phyloP scores from a whole-genome alignment of 2,113 vertebrate species.

The Aphyosemion australe region DNA sequence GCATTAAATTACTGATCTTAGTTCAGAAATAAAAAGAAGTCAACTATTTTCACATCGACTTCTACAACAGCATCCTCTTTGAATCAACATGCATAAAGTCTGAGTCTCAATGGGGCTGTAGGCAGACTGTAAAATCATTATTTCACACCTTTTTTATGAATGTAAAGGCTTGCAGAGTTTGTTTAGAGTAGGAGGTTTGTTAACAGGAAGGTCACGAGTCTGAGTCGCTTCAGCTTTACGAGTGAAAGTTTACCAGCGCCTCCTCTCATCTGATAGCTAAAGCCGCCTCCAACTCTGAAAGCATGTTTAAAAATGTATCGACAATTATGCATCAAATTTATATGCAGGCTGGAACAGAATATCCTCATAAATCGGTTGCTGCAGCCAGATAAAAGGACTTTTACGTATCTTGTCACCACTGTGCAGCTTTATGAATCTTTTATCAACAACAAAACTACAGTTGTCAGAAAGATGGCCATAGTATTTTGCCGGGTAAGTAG shows the following conservation, averaged over 20 bases:
- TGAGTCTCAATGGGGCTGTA: neutral
- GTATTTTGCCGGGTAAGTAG: neutral
- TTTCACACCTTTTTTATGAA: neutral
- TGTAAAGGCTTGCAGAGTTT: neutral
- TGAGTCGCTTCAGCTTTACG: neutral
- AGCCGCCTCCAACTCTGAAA: too few relatives aligned
- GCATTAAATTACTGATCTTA: neutral
- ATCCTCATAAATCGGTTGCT: neutral
- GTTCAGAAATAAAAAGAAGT: slow-evolving; percentile 1
- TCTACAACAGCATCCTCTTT: neutral
- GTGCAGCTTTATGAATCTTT: neutral
- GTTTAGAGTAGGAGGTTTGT: neutral
- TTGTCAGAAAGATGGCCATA: neutral
- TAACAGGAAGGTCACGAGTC: neutral
- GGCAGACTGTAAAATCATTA: neutral
- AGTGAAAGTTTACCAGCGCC: neutral
- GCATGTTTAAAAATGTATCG: neutral
- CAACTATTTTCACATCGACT: neutral
- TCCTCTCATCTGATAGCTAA: neutral
- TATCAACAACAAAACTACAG: neutral
- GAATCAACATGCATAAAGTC: neutral
- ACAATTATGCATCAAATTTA: neutral
- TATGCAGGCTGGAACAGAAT: neutral
- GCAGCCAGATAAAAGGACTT: neutral
- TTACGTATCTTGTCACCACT: neutral